A percentile compares a stretch with the other conserved stretches of the same genome.
These are phyloP conservation scores for Eupithecia abbreviata DNA, from an alignment of 2,888 invertebrate genomes.

Conservation along the genomic window DNA sequence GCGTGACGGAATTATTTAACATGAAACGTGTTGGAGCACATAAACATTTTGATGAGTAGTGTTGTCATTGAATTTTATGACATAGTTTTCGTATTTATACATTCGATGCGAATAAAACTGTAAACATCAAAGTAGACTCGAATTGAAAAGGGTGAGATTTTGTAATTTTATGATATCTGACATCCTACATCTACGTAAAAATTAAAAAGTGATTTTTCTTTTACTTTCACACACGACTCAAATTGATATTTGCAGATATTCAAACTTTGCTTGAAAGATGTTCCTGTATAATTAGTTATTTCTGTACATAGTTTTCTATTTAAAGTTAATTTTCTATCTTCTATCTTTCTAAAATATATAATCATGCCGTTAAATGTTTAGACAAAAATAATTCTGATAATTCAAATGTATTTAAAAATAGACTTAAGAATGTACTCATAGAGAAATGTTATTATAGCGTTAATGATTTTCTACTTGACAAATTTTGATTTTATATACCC, in stretches of 20 bases:
- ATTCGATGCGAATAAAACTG: slow-evolving; percentile 26
- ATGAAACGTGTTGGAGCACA: slow-evolving; percentile 45
- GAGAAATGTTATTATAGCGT: too few relatives aligned
- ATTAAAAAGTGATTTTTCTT: neutral
- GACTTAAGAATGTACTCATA: too few relatives aligned
- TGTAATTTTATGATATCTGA: neutral
- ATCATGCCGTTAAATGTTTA: too few relatives aligned
- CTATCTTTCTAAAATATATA: too few relatives aligned
- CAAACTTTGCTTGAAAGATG: neutral
- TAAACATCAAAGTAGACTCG: slow-evolving; percentile 37
- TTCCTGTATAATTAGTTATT: neutral
- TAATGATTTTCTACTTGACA: too few relatives aligned
- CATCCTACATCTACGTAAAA: neutral
- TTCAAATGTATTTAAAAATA: too few relatives aligned
- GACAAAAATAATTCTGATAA: too few relatives aligned
- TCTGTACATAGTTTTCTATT: too few relatives aligned
- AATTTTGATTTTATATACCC: too few relatives aligned
- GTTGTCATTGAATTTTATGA: slow-evolving; percentile 36
- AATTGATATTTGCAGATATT: neutral
- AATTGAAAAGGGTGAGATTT: slow-evolving; percentile 11
- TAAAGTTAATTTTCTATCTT: too few relatives aligned
- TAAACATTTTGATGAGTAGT: slow-evolving; percentile 33
- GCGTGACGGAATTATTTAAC: slow-evolving; percentile 63
- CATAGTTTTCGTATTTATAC: slow-evolving; percentile 24
- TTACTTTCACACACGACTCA: neutral